Base-by-base conservation (phyloP, 1,140 invertebrate genomes). In the Penaeus vannamei region DNA sequence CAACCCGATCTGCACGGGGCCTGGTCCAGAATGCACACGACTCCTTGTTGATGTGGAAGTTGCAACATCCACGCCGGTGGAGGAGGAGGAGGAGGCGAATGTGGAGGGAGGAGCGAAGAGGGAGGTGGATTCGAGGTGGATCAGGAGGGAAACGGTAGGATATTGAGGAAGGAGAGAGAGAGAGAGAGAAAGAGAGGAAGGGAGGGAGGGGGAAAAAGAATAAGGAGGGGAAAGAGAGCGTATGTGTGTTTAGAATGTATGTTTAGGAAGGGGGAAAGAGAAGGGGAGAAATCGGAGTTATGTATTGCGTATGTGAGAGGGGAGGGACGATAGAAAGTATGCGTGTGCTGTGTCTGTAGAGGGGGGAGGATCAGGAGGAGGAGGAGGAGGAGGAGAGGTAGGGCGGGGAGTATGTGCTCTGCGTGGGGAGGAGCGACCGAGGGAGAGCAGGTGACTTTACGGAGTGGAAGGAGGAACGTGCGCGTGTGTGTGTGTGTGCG, bases 371-470 rank as follows among this genome's bases (percentile, higher is more conserved):
- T 4, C 0, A 5, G 32, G 2, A 26, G 76, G 20, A 32, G 32
- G 29, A 26, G 32, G 29, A 3, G 14, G 26, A 26, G 76, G 32
- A 19, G 32, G 32, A 36, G 32, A 46, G 46, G 76, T 20, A 46
- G 46, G 76, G 76, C 32, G 32, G 32, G 76, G 76, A 36, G 46
- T 79, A 79, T 53, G 53, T 32, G 20, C 32, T 32, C 76, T 3
- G 77, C 46, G 77, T 53, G 77, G 59, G 77, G 59, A 59, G 59
- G 36, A 80, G 77, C 46, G 77, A 46, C 23, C 46, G 77, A 80
- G 77, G 59, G 29, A 42, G 32, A 80, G 79, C 23, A 59, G n/a
- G 79, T n/a, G 79, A 46, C 46, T n/a, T 46, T 36, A 53, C 53
- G 29, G 23, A 59, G 79, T 17, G 79, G 29, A 53, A 12, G 53